Evolutionary conservation across 2,797 vertebrate species (phyloP).

Genomic region (Arnoldichthys spilopterus): DNA sequence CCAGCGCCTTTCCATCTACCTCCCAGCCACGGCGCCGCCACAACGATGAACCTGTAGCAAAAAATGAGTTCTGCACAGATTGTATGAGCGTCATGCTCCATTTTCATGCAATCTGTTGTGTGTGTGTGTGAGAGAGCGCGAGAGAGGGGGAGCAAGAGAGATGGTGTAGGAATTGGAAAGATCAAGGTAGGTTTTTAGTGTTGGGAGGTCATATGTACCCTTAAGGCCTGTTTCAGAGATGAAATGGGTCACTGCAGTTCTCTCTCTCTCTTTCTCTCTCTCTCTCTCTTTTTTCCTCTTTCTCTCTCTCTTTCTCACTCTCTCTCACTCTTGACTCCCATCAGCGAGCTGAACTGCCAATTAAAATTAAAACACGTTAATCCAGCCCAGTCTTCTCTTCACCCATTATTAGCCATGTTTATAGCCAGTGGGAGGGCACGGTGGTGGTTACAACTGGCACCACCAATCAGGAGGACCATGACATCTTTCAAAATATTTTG

Average conservation of each 20-base stretch:
- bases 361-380: background rate
- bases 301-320: too few relatives aligned
- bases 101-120: constrained; percentile 39
- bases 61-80: constrained; percentile 29
- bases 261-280: background rate
- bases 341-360: background rate
- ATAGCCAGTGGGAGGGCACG: too few relatives aligned
- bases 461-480: too few relatives aligned
- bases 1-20: background rate
- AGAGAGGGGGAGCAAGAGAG: background rate
- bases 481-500: too few relatives aligned
- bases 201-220: constrained; percentile 7
- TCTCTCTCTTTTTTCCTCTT: background rate
- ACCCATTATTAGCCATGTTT: too few relatives aligned
- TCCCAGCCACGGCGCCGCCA: background rate
- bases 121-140: constrained; percentile 31
- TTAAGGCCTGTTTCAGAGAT: constrained; percentile 42
- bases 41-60: constrained; percentile 2
- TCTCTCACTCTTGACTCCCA: too few relatives aligned
- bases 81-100: constrained; percentile 28
- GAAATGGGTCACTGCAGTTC: constrained; percentile 68
- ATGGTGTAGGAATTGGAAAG: background rate
- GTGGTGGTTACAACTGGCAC: too few relatives aligned
- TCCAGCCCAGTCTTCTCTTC: background rate
- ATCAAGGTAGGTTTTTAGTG: background rate